Percentiles rank a stretch among this genome's conserved stretches.
These are phyloP conservation scores for Acronicta alni DNA, from an alignment of 2,888 invertebrate species.

Conservation along the genomic window DNA sequence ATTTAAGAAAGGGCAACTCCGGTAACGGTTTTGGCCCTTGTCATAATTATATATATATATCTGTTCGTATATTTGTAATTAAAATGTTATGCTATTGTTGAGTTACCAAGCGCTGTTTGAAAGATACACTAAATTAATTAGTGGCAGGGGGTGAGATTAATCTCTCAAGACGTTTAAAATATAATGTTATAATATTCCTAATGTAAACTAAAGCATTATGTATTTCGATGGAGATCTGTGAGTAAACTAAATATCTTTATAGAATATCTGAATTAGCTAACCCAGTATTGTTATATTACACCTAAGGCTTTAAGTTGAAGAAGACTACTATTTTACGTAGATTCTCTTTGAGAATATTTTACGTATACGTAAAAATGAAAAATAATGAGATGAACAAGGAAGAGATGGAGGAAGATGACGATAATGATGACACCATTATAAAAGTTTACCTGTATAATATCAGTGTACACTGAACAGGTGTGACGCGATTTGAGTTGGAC, in stretches of 20 bases:
- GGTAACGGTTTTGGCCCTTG: constrained; percentile 68
- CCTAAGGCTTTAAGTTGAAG: constrained; percentile 11
- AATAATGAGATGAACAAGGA: no score
- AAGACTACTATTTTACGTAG: constrained; percentile 2
- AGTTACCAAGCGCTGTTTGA: constrained; percentile 76
- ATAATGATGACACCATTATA: not conserved
- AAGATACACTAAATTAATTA: constrained; percentile 37
- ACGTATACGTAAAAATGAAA: not conserved
- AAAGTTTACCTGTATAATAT: no score
- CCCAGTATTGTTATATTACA: constrained; percentile 13
- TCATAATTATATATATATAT: constrained; percentile 20
- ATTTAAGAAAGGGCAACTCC: constrained; percentile 70
- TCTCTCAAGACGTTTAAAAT: constrained; percentile 10
- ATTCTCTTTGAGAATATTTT: not conserved
- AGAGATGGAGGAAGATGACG: not conserved
- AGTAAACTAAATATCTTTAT: constrained; percentile 18
- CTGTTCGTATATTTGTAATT: constrained; percentile 32
- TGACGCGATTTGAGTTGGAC: not conserved
- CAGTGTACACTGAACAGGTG: not conserved
- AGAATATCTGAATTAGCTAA: not conserved
- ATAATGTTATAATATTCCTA: constrained; percentile 17
- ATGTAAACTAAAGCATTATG: constrained; percentile 32
- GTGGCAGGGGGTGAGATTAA: constrained; percentile 10
- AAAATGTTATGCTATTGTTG: constrained; percentile 52
- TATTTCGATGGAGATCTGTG: constrained; percentile 26